phyloP scores from a whole-genome alignment of 2,113 vertebrate species.

The Danio rerio region GRCz12tu NC_133182.1:23995501-23996000 shows the following conservation, averaged over 20 bases:
- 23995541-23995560: conserved; percentile 26
- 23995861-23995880: conserved; percentile 78
- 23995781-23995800: conserved; percentile 80
- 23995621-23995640: conserved; percentile 35
- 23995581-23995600: conserved; percentile 38
- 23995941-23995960: conserved; percentile 86
- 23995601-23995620: conserved; percentile 35
- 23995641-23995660: conserved; percentile 42
- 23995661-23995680: conserved; percentile 44
- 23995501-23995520: conserved; percentile 22
- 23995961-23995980: conserved; percentile 86
- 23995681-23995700: conserved; percentile 40
- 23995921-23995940: conserved; percentile 87
- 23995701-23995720: conserved; percentile 12
- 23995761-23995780: conserved; percentile 77
- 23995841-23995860: conserved; percentile 86
- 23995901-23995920: conserved; percentile 82
- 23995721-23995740: conserved; percentile 55
- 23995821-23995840: conserved; percentile 75
- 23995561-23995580: conserved; percentile 44
- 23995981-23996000: conserved; percentile 72
- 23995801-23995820: conserved; percentile 76
- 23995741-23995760: conserved; percentile 75
- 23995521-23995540: conserved; percentile 45
- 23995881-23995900: conserved; percentile 76